A percentile compares a stretch with the other conserved stretches of the same genome.
Evolutionary conservation across 92 coral and sea anemone genomes (phyloP).

Genomic region (Actinernus sp.): DNA sequence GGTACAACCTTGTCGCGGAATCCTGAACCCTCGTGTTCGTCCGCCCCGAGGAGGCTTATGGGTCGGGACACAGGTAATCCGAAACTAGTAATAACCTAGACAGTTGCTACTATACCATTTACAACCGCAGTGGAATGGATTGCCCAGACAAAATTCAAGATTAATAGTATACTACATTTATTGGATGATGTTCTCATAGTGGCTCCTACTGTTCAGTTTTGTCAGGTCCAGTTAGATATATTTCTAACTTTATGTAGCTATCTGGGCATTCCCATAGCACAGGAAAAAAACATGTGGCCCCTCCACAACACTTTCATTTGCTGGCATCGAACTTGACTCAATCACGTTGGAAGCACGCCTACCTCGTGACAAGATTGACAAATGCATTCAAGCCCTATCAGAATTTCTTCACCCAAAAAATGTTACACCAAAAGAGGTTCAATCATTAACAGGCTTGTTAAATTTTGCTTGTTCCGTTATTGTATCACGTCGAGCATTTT

Average conservation of each 20-base stretch:
- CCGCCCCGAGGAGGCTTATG: too few relatives aligned
- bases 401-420: constrained; percentile 46
- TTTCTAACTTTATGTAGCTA: constrained; percentile 36
- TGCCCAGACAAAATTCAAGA: constrained; percentile 19
- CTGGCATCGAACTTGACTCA: constrained; percentile 24
- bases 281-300: constrained; percentile 48
- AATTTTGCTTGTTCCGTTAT: constrained; percentile 63
- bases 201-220: constrained; percentile 18
- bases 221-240: constrained; percentile 23
- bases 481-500: constrained; percentile 53
- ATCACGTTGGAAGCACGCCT: neutral
- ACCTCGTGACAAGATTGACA: too few relatives aligned
- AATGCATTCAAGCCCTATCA: too few relatives aligned
- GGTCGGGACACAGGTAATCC: too few relatives aligned
- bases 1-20: too few relatives aligned
- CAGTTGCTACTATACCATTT: too few relatives aligned
- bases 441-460: constrained; percentile 51
- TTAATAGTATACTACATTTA: constrained; percentile 32
- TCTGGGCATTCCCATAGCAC: constrained; percentile 68
- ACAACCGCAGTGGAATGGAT: too few relatives aligned
- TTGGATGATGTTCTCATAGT: too few relatives aligned
- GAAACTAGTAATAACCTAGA: too few relatives aligned
- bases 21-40: too few relatives aligned
- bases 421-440: constrained; percentile 43
- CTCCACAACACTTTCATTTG: constrained; percentile 10